Evolutionary conservation across 2,888 invertebrate species (phyloP), one percentile per base, ranked within the genome.

Genomic region (Sabellastarte sp.): DNA sequence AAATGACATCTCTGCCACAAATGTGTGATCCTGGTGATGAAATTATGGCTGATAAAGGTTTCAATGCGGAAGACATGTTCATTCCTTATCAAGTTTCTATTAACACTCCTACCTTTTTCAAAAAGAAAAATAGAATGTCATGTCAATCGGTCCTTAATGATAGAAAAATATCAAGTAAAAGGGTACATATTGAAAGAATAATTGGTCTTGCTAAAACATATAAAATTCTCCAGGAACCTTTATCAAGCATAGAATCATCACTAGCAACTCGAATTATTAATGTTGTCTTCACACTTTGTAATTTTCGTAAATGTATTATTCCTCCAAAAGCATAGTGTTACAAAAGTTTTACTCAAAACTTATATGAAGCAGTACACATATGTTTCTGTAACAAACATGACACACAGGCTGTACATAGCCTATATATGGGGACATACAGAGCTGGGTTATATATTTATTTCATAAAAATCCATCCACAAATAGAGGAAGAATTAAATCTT

Each of bases 81-180:
- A 64, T 60, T 24, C 60, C 66, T 1, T 51, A 57, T 24, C 57
- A 66, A 59, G 71, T 73, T n/a, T 51, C 60, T 2, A 50, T 73
- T 3, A 68, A 71, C 58, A 73, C 70, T 32, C 70, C 70, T 28
- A 59, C 72, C 24, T 72, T 72, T 61, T 70, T 72, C 31, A 63
- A 53, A 28, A 71, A 72, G 53, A 68, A 64, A 50, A 72, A 73
- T 50, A 30, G 67, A 53, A 65, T 70, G 63, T 31, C 32, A 41
- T 33, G 60, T n/a, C 50, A 50, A 57, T 31, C 64, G 2, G 64
- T 67, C 24, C 15, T 61, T 5, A 57, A 32, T 26, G 69, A 73
- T 63, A 63, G 65, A 59, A 68, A 69, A 41, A 64, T 71, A 59
- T 53, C 69, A 4, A 64, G 66, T 50, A 71, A 71, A 50, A 32